These are phyloP conservation scores for Pseudomugil tenellus DNA, from an alignment of 2,797 vertebrate genomes.

Conservation along the genomic window DNA sequence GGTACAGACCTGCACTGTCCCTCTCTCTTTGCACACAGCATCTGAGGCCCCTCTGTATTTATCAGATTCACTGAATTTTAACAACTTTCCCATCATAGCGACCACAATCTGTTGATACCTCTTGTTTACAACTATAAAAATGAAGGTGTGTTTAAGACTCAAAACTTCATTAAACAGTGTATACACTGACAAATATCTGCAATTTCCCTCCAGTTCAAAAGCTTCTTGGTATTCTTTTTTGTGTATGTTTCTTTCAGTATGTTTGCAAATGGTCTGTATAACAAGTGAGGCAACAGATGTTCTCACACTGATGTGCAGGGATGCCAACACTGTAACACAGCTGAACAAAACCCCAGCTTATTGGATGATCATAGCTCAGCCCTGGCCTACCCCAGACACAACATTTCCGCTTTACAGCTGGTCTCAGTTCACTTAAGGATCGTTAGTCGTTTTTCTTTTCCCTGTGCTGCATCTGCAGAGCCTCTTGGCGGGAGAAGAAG, in stretches of 20 bases:
- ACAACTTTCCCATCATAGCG: conserved; percentile 29
- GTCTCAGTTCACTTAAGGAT: conserved; percentile 62
- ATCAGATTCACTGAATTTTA: conserved; percentile 62
- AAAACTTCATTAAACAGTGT: conserved; percentile 32
- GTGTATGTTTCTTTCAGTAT: conserved; percentile 32
- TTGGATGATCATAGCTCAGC: conserved; percentile 59
- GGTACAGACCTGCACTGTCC: conserved; percentile 68
- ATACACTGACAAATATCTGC: conserved; percentile 21
- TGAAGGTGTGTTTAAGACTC: conserved; percentile 44
- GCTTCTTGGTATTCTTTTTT: conserved; percentile 32
- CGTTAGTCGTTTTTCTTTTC: conserved; percentile 54
- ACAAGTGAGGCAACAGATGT: conserved; percentile 70
- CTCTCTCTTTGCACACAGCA: conserved; percentile 63
- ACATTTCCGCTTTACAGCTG: conserved; percentile 69
- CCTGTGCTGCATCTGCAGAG: conserved; percentile 58
- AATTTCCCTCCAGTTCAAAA: conserved; percentile 38
- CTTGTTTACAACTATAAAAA: conserved; percentile 64
- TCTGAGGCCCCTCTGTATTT: conserved; percentile 45
- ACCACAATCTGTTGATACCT: conserved; percentile 30
- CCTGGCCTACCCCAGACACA: conserved; percentile 55
- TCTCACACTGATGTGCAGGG: conserved; percentile 67
- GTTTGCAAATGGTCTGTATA: conserved; percentile 53
- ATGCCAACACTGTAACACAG: conserved; percentile 56
- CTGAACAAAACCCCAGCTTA: conserved; percentile 51
- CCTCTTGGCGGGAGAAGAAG: conserved; percentile 43